Conservation (phyloP, 2,797 vertebrate species). For the Cossypha caffra region DNA sequence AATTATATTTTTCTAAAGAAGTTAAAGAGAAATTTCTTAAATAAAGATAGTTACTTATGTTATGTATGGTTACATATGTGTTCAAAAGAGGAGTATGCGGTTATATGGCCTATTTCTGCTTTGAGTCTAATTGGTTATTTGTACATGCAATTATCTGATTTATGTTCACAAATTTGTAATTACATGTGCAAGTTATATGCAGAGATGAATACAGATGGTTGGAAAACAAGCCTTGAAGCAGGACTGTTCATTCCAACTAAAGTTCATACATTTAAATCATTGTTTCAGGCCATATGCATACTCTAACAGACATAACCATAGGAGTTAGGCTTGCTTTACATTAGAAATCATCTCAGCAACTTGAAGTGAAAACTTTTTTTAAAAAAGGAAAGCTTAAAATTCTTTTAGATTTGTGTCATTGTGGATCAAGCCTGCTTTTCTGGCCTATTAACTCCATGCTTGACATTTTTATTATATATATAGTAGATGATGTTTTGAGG, state of each 20-base stretch:
- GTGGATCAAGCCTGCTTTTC: neutral
- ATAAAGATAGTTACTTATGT: neutral
- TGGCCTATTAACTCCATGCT: neutral
- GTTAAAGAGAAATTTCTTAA: neutral
- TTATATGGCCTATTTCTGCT: neutral
- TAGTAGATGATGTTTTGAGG: constrained; percentile 10
- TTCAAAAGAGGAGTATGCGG: neutral
- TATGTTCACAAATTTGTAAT: constrained; percentile 55
- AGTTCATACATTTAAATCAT: constrained; percentile 63
- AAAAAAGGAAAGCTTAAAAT: neutral
- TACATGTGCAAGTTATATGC: constrained; percentile 34
- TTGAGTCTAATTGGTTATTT: constrained; percentile 54
- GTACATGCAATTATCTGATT: constrained; percentile 56
- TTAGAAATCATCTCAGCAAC: constrained; percentile 2
- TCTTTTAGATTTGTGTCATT: neutral
- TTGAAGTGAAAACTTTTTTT: neutral
- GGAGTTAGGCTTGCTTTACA: constrained; percentile 18
- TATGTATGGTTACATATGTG: neutral
- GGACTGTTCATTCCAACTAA: constrained; percentile 47
- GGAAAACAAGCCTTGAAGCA: constrained; percentile 58
- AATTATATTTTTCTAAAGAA: neutral
- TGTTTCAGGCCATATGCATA: constrained; percentile 57
- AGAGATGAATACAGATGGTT: constrained; percentile 55
- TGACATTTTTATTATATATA: constrained; percentile 4
- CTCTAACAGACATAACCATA: constrained; percentile 30